Base-by-base conservation (phyloP, 92 coral and sea anemone species). In the Epizoanthus ramosus region DNA sequence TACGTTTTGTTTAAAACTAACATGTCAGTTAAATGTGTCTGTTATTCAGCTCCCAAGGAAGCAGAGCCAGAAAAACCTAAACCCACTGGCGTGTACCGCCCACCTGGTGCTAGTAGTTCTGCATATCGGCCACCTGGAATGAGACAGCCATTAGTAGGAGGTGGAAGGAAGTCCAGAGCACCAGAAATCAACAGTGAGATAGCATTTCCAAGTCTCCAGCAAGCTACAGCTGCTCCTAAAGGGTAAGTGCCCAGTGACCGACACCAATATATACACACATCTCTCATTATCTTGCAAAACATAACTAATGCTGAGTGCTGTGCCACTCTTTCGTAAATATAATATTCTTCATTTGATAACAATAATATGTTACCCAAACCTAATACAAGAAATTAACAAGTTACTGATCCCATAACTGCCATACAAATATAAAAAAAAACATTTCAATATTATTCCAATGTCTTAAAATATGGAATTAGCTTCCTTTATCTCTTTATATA, bases 161-260 rank as follows among this genome's bases (percentile, higher is more conserved):
- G 80, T 5, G 79, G 89, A 17, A 75, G 80, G 57, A 80, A 84
- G 73, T 65, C 88, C 31, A 93, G 91, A 80, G 93, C 96, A 33
- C 99, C 99, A 73, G 99, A 96, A 86, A 92, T 96, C 21, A 87
- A 79, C 57, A 96, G 98, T 74, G 98, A 96, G 85, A 90, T 96
- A 80, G 99, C 99, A 33, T 96, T 96, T 53, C 99, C 99, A 19
- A 83, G 98, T 7, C 90, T 96, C 5, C 92, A 91, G 60, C 94
- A 90, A 57, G 94, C 97, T 45, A 87, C 86, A 81, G 91, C 94
- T 45, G 73, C 86, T 68, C 85, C 81, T 15, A 93, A 93, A 89
- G 87, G 93, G 97, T 93, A 33, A 10, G 92, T 70, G 54, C 54
- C 54, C 54, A 47, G 1, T 43, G 31, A 28, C 9, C 5, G 50